Percentiles rank a stretch among this genome's conserved stretches.
Evolutionary conservation across 2,113 vertebrate species (phyloP).

Genomic region (Psettodes erumei): DNA sequence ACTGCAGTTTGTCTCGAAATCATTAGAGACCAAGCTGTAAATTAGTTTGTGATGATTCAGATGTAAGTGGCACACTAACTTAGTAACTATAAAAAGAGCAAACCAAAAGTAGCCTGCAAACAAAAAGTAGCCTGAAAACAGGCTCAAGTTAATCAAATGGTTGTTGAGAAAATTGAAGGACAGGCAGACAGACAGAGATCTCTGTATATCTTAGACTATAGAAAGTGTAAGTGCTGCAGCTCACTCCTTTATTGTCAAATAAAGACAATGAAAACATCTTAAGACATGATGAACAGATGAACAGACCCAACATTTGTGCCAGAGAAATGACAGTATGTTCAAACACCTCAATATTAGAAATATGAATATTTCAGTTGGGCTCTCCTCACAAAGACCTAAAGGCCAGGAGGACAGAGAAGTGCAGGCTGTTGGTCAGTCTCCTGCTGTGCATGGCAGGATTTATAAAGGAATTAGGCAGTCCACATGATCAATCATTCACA

Average conservation of each 20-base stretch:
- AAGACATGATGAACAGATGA: too few species aligned
- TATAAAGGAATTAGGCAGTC: constrained; percentile 13
- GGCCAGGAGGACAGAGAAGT: not conserved
- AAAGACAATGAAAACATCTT: not conserved
- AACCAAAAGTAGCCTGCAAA: too few species aligned
- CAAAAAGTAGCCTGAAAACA: too few species aligned
- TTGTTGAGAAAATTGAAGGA: too few species aligned
- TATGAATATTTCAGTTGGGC: not conserved
- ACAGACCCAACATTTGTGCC: not conserved
- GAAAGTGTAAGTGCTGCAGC: not conserved
- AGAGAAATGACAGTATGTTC: not conserved
- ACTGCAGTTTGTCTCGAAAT: not conserved
- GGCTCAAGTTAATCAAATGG: too few species aligned
- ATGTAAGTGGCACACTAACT: too few species aligned
- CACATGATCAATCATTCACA: constrained; percentile 27
- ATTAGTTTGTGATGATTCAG: not conserved
- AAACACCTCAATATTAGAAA: too few species aligned
- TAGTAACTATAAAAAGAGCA: too few species aligned
- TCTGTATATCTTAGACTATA: too few species aligned
- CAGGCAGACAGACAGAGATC: not conserved
- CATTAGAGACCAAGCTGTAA: not conserved
- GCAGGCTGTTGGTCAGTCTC: too few species aligned
- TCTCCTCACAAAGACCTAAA: not conserved
- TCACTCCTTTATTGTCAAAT: not conserved
- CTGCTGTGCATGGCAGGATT: not conserved